These are phyloP conservation scores for Steinernema carpocapsae DNA, from an alignment of 2,888 invertebrate genomes.

Conservation along the genomic window DNA sequence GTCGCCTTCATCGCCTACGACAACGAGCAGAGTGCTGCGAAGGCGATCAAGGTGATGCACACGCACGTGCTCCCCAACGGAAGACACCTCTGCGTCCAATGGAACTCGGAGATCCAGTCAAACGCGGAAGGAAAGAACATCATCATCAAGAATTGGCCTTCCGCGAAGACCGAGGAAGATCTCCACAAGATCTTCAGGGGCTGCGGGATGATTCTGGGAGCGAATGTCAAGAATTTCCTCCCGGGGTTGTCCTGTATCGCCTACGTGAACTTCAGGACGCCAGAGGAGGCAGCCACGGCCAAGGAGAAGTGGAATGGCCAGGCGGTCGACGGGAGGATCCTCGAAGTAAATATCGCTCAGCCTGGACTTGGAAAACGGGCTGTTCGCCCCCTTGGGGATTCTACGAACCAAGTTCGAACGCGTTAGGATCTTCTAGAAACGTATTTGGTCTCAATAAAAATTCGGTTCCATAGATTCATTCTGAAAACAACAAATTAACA, in stretches of 20 bases:
- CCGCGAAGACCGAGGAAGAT: background rate
- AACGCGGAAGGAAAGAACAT: background rate
- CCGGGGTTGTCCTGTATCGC: background rate
- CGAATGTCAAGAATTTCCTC: background rate
- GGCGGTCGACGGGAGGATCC: background rate
- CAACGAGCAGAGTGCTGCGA: background rate
- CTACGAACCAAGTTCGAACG: background rate
- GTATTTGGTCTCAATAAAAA: too few species aligned
- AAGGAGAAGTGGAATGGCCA: background rate
- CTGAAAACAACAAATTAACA: slow-evolving; percentile 38
- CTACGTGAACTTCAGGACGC: background rate
- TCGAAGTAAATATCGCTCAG: background rate
- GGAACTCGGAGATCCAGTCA: background rate
- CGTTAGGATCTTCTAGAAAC: too few species aligned
- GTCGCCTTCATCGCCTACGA: background rate
- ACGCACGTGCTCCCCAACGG: background rate
- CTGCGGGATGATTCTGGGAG: background rate
- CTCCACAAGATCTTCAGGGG: background rate
- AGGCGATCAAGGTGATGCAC: background rate
- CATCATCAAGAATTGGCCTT: background rate
- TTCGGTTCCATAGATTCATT: too few species aligned
- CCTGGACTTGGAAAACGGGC: background rate
- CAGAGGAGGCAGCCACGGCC: background rate
- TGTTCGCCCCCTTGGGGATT: background rate
- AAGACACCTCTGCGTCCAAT: background rate